phyloP scores from a whole-genome alignment of 2,797 vertebrate genomes.

The Gouania willdenowi region DNA sequence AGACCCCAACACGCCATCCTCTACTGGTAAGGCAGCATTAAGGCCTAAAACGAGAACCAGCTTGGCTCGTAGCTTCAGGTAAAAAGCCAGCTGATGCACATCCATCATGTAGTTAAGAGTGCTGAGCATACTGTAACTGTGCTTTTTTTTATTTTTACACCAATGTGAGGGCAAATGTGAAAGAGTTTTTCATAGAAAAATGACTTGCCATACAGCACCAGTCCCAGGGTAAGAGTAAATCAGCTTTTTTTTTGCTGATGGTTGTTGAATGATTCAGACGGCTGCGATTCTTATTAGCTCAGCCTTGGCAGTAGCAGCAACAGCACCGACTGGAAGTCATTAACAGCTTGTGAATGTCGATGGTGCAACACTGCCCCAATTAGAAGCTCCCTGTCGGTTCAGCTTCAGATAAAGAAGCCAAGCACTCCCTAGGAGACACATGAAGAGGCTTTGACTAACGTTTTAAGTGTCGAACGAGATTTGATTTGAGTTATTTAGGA shows the following conservation, averaged over 20 bases:
- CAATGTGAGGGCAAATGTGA: conserved; percentile 24
- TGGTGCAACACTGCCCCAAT: conserved; percentile 53
- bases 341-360: conserved; percentile 67
- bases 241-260: not conserved
- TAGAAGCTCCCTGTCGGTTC: conserved; percentile 37
- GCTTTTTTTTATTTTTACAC: too few relatives aligned
- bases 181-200: conserved; percentile 5
- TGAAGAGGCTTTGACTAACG: conserved; percentile 27
- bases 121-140: too few relatives aligned
- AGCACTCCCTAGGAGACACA: conserved; percentile 40
- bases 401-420: conserved; percentile 29
- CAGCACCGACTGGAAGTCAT: conserved; percentile 58
- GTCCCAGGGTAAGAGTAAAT: not conserved
- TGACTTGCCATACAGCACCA: not conserved
- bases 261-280: too few relatives aligned
- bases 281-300: conserved; percentile 27
- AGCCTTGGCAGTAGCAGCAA: conserved; percentile 32
- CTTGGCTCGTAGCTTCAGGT: too few relatives aligned
- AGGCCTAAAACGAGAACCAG: too few relatives aligned
- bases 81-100: too few relatives aligned
- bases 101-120: too few relatives aligned
- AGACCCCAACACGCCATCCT: too few relatives aligned
- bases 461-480: conserved; percentile 26
- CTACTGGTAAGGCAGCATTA: too few relatives aligned
- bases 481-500: conserved; percentile 17